Evolutionary conservation across 2,888 invertebrate genomes (phyloP).

Genomic region (Pachycephus smyrnensis): DNA sequence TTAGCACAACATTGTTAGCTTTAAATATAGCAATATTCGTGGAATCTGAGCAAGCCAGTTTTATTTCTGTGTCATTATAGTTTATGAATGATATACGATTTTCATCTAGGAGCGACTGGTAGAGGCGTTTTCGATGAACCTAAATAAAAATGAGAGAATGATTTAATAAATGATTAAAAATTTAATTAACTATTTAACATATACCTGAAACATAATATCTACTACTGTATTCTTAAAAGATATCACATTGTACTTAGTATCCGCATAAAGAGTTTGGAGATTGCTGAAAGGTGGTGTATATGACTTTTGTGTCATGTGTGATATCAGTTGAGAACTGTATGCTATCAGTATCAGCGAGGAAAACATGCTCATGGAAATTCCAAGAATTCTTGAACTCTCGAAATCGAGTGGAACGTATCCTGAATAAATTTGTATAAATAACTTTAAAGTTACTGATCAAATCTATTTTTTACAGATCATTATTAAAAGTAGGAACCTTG

Average conservation of each 20-base stretch:
- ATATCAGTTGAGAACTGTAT: slow-evolving; percentile 38
- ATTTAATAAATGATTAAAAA: background rate
- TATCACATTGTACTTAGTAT: slow-evolving; percentile 13
- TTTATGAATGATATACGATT: background rate
- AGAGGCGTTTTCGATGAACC: background rate
- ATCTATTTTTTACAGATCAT: background rate
- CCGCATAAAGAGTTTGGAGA: slow-evolving; percentile 28
- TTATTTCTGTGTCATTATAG: background rate
- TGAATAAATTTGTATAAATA: slow-evolving; percentile 15
- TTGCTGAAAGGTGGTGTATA: slow-evolving; percentile 35
- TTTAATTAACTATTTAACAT: background rate
- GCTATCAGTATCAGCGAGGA: slow-evolving; percentile 38
- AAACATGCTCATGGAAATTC: slow-evolving; percentile 34
- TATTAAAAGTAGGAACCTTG: background rate
- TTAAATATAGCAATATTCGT: background rate
- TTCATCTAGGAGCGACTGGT: background rate
- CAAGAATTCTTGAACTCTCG: slow-evolving; percentile 33
- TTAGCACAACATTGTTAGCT: background rate
- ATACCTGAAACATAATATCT: background rate
- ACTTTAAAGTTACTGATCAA: background rate
- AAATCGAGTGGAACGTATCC: slow-evolving; percentile 30
- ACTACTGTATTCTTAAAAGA: background rate
- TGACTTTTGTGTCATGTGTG: slow-evolving; percentile 32
- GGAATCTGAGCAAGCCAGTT: background rate
- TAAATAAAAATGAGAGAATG: background rate